Evolutionary conservation across 92 coral and sea anemone species (phyloP).

Genomic region (Zoanthus sociatus): DNA sequence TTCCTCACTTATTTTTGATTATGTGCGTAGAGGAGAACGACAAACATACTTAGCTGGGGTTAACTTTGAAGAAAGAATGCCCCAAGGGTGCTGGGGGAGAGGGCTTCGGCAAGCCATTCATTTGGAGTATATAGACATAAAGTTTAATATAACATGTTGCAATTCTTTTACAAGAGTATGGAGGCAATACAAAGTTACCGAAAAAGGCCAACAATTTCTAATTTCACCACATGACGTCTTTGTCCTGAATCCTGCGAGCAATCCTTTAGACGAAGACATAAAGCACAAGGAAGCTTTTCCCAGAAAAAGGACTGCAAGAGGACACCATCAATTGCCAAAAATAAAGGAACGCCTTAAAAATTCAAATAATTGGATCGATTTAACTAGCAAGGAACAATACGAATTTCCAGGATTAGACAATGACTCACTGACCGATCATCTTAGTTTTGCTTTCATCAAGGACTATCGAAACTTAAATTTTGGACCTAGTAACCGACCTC

Average conservation of each 20-base stretch:
- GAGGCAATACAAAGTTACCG: constrained; percentile 50
- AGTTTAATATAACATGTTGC: constrained; percentile 47
- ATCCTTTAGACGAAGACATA: constrained; percentile 30
- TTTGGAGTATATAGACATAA: constrained; percentile 47
- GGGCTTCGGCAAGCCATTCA: constrained; percentile 54
- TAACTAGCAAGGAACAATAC: constrained; percentile 51
- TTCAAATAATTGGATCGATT: constrained; percentile 26
- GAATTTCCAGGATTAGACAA: constrained; percentile 71
- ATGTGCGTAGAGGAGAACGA: too few relatives aligned
- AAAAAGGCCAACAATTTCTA: constrained; percentile 51
- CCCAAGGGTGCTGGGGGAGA: constrained; percentile 63
- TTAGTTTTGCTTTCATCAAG: neutral
- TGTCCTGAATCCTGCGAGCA: constrained; percentile 40
- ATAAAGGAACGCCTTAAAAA: constrained; percentile 42
- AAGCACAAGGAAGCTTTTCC: neutral
- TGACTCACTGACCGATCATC: constrained; percentile 9
- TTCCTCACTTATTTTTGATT: too few relatives aligned
- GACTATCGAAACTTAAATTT: constrained; percentile 17
- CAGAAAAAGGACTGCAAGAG: constrained; percentile 56
- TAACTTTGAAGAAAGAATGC: constrained; percentile 10
- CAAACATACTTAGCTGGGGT: constrained; percentile 59
- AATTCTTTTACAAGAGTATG: neutral
- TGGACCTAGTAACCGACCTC: too few relatives aligned
- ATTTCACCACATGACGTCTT: constrained; percentile 39
- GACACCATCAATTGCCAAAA: constrained; percentile 63